Evolutionary conservation across 2,888 invertebrate genomes (phyloP).

Genomic region (Andrena hattorfiana): DNA sequence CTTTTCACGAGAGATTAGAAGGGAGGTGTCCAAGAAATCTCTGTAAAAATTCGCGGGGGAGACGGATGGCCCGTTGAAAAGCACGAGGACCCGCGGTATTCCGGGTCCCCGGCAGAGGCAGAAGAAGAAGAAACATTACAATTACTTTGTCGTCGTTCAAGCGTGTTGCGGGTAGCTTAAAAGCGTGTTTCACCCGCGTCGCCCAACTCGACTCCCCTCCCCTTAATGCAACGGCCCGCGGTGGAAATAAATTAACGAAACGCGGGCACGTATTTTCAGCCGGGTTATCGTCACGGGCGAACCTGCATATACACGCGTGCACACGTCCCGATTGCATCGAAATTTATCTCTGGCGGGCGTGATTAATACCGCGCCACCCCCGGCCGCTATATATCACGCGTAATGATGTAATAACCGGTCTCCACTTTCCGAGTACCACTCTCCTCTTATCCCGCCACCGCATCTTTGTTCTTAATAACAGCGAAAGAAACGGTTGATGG

Average conservation of each 20-base stretch:
- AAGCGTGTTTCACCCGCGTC: background rate
- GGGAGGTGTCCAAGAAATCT: background rate
- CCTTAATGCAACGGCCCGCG: conserved; percentile 36
- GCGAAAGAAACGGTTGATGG: conserved; percentile 64
- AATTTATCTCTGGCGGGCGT: conserved; percentile 67
- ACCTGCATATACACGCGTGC: conserved; percentile 53
- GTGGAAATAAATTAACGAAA: conserved; percentile 56
- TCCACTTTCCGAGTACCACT: conserved; percentile 56
- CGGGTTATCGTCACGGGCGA: conserved; percentile 53
- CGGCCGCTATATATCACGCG: conserved; percentile 67
- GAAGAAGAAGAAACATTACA: conserved; percentile 20
- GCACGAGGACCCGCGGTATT: background rate
- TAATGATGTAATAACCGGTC: conserved; percentile 75
- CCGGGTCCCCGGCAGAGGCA: background rate
- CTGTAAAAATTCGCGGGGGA: background rate
- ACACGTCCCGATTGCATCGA: conserved; percentile 66
- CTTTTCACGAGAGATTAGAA: too few relatives aligned
- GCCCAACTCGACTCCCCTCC: background rate
- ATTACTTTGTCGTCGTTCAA: conserved; percentile 47
- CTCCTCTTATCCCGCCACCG: conserved; percentile 57
- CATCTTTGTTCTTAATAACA: conserved; percentile 63
- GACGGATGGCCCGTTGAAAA: background rate
- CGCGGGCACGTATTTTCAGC: conserved; percentile 49
- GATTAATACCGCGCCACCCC: conserved; percentile 66
- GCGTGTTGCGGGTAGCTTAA: conserved; percentile 19